A percentile compares a stretch with the other conserved stretches of the same genome.
phyloP scores from a whole-genome alignment of 1,140 invertebrate genomes.

The Bombus impatiens region DNA sequence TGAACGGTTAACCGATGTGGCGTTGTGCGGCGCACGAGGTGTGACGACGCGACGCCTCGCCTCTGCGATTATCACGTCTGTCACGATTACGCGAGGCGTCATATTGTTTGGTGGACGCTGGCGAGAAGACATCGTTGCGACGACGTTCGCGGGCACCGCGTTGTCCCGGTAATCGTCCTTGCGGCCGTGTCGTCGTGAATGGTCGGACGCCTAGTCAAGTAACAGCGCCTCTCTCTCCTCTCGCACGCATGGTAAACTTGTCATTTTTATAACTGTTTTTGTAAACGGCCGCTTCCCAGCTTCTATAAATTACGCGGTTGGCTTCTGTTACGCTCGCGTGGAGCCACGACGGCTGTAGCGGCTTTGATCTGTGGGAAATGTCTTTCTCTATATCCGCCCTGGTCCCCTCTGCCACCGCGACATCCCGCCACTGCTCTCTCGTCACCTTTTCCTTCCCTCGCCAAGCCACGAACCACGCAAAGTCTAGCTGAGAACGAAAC shows the following conservation, averaged over 20 bases:
- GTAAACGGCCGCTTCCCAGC: slow-evolving; percentile 72
- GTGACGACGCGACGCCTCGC: slow-evolving; percentile 67
- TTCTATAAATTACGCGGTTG: slow-evolving; percentile 68
- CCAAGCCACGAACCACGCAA: neutral
- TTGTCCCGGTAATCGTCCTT: slow-evolving; percentile 24
- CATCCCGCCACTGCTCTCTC: slow-evolving; percentile 15
- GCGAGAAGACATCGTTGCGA: slow-evolving; percentile 47
- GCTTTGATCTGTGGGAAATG: slow-evolving; percentile 74
- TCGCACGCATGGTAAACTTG: slow-evolving; percentile 58
- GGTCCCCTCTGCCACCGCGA: neutral
- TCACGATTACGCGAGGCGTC: slow-evolving; percentile 75
- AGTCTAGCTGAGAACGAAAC: slow-evolving; percentile 66
- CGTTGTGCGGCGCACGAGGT: slow-evolving; percentile 52
- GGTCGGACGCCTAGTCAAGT: too few relatives aligned
- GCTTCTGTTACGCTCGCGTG: slow-evolving; percentile 29
- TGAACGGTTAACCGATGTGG: slow-evolving; percentile 49
- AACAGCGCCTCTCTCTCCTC: slow-evolving; percentile 4
- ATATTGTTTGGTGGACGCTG: slow-evolving; percentile 31
- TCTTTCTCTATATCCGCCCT: slow-evolving; percentile 44
- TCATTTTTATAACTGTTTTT: slow-evolving; percentile 76
- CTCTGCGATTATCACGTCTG: slow-evolving; percentile 76
- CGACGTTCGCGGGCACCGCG: neutral
- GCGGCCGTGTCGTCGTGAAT: too few relatives aligned
- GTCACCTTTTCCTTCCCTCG: slow-evolving; percentile 39
- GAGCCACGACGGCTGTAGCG: slow-evolving; percentile 7